These are phyloP conservation scores for Cheilosia urbana DNA, from an alignment of 2,888 invertebrate genomes.

Conservation along the genomic window DNA sequence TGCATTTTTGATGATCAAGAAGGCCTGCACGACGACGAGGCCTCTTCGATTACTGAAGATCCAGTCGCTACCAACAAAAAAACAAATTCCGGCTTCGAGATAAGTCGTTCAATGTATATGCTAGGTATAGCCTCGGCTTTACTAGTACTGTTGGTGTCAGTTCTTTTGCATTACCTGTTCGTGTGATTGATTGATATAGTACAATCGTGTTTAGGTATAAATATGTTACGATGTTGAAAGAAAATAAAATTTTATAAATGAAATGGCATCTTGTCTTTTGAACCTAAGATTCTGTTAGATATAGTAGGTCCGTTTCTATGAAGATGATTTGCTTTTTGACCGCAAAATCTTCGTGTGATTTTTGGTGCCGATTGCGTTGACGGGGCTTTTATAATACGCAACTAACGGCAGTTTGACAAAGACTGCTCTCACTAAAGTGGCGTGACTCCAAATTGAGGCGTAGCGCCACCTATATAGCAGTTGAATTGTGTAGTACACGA, in stretches of 20 bases:
- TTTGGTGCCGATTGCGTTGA: too few relatives aligned
- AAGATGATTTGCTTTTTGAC: too few relatives aligned
- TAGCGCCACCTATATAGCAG: too few relatives aligned
- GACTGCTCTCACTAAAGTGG: too few relatives aligned
- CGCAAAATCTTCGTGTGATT: too few relatives aligned
- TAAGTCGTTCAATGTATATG: constrained; percentile 85
- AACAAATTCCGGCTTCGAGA: constrained; percentile 85
- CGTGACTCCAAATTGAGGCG: too few relatives aligned
- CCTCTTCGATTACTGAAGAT: constrained; percentile 59
- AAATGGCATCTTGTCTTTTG: too few relatives aligned
- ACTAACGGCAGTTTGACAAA: too few relatives aligned
- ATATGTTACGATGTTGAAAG: constrained; percentile 42
- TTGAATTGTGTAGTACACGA: too few relatives aligned
- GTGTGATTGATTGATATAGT: constrained; percentile 57
- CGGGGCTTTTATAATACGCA: too few relatives aligned
- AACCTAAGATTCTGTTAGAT: too few relatives aligned
- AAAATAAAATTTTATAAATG: constrained; percentile 25
- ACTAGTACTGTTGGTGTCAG: constrained; percentile 86
- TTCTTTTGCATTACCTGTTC: constrained; percentile 85
- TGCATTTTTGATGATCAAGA: constrained; percentile 90
- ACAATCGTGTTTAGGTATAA: constrained; percentile 13
- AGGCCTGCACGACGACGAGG: constrained; percentile 90
- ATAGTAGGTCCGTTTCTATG: too few relatives aligned
- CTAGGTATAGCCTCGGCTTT: constrained; percentile 87
- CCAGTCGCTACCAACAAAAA: constrained; percentile 84